These are phyloP conservation scores for Oconnorella tubifera DNA, from an alignment of 2,888 invertebrate genomes.

Conservation along the genomic window DNA sequence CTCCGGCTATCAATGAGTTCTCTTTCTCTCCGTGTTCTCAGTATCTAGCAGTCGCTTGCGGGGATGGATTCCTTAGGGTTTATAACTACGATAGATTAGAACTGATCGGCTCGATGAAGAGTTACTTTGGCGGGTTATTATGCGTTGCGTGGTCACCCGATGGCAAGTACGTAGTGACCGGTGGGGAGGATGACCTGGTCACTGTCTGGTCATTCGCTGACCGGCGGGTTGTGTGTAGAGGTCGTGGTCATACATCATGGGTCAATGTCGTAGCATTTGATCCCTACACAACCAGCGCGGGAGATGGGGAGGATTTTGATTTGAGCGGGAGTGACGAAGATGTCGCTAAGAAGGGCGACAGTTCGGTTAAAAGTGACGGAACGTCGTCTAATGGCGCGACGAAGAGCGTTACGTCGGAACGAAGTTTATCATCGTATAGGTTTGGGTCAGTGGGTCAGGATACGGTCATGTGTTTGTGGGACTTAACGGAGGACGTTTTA, in stretches of 20 bases:
- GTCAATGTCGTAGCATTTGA: constrained; percentile 89
- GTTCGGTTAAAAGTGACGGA: too few species aligned
- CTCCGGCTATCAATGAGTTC: constrained; percentile 83
- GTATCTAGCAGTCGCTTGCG: constrained; percentile 87
- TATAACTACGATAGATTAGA: constrained; percentile 98
- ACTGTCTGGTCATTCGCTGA: constrained; percentile 94
- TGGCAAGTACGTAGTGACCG: constrained; percentile 82
- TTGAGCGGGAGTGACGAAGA: constrained; percentile 56
- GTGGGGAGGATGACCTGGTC: constrained; percentile 97
- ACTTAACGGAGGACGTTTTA: constrained; percentile 91
- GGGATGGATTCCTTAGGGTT: constrained; percentile 81
- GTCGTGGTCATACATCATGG: constrained; percentile 97
- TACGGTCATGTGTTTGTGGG: constrained; percentile 96
- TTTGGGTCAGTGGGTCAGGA: constrained; percentile 95
- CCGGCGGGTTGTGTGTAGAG: constrained; percentile 89
- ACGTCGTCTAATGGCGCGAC: background rate
- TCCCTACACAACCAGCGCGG: too few species aligned
- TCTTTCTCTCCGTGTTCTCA: constrained; percentile 88
- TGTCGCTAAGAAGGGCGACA: too few species aligned
- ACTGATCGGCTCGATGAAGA: constrained; percentile 80
- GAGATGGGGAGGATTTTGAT: constrained; percentile 57
- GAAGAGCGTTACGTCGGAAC: constrained; percentile 4
- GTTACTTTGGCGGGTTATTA: constrained; percentile 95
- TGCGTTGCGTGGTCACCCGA: constrained; percentile 99
- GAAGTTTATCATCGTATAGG: constrained; percentile 61